Evolutionary conservation across 2,113 vertebrate species (phyloP).

Genomic region (Nothocercus nigrocapillus): DNA sequence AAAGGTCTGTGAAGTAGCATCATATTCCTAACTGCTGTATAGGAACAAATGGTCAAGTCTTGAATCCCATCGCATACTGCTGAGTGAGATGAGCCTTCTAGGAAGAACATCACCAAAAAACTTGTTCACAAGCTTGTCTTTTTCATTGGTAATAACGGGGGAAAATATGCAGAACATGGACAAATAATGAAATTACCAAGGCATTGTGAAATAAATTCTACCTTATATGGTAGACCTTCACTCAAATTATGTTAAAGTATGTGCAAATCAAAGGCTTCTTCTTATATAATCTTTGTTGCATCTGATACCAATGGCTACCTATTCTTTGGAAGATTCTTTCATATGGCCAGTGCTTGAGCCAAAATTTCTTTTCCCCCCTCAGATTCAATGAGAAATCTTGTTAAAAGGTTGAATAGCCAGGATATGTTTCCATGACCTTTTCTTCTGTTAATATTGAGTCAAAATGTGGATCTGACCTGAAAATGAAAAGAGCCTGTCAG

Average conservation of each 20-base stretch:
- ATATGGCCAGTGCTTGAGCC: neutral
- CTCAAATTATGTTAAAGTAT: neutral
- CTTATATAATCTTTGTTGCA: neutral
- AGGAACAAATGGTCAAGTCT: neutral
- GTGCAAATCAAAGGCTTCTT: neutral
- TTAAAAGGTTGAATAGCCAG: neutral
- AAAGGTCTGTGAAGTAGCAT: neutral
- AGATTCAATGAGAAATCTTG: neutral
- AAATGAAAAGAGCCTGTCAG: slow-evolving; percentile 31
- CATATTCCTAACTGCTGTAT: neutral
- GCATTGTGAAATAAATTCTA: neutral
- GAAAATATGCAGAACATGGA: neutral
- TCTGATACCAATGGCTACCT: neutral
- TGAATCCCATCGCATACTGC: neutral
- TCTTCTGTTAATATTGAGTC: slow-evolving; percentile 28
- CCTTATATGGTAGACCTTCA: neutral
- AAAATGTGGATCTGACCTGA: slow-evolving; percentile 21
- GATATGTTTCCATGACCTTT: slow-evolving; percentile 8
- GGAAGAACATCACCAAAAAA: neutral
- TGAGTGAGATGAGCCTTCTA: neutral
- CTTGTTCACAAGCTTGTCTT: neutral
- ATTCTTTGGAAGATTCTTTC: neutral
- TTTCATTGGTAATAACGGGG: neutral
- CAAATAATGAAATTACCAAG: neutral
- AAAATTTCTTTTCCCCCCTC: rapidly evolving